phyloP scores from a whole-genome alignment of 2,888 invertebrate genomes.

The Elegia similella region DNA sequence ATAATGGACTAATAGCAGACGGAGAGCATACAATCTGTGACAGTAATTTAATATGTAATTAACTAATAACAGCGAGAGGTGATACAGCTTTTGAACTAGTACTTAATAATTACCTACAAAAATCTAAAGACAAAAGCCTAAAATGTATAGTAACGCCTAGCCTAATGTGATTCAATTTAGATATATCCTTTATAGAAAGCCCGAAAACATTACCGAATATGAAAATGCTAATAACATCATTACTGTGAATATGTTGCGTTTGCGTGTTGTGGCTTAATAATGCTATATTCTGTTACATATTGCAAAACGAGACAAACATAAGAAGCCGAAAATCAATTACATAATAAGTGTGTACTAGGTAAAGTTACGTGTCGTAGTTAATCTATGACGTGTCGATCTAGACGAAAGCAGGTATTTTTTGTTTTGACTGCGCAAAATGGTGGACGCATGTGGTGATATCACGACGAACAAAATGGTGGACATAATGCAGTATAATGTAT shows the following conservation, averaged over 20 bases:
- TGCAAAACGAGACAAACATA: background rate
- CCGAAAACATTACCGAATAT: background rate
- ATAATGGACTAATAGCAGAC: background rate
- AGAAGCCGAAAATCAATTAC: background rate
- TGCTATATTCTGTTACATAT: slow-evolving; percentile 8
- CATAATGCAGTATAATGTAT: slow-evolving; percentile 58
- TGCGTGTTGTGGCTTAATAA: slow-evolving; percentile 39
- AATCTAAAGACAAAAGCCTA: background rate
- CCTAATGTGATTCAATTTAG: background rate
- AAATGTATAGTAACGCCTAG: background rate
- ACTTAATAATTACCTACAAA: background rate
- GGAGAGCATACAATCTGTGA: background rate
- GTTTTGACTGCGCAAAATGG: slow-evolving; percentile 47
- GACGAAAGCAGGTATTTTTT: slow-evolving; percentile 15
- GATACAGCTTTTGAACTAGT: no score
- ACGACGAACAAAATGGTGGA: slow-evolving; percentile 63
- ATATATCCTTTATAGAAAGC: background rate
- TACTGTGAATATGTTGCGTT: slow-evolving; percentile 42
- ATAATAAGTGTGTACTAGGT: background rate
- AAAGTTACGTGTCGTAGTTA: background rate
- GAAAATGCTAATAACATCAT: slow-evolving; percentile 14
- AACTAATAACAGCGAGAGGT: no score
- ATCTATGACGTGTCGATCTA: background rate
- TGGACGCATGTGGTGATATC: slow-evolving; percentile 46
- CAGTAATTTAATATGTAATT: no score